Conservation (phyloP, 1,140 invertebrate species). For the Bilobella aurantiaca region DNA sequence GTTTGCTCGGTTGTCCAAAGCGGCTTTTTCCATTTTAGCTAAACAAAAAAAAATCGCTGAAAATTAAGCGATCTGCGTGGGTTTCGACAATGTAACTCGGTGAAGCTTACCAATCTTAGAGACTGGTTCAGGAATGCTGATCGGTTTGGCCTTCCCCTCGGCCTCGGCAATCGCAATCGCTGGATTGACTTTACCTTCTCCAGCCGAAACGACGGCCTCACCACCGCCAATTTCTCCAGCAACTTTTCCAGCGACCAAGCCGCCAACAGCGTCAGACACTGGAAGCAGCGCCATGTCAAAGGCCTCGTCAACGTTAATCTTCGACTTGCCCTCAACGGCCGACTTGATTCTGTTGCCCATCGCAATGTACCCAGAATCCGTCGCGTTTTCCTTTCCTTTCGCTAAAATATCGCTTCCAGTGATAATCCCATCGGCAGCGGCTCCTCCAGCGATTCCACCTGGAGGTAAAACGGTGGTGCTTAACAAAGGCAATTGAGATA, state of each 20-base stretch:
- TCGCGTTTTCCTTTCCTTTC: slow-evolving; percentile 2
- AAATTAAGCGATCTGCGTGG: too few species aligned
- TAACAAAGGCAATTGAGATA: background rate
- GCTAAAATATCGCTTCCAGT: slow-evolving; percentile 19
- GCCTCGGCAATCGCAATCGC: background rate
- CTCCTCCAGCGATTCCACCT: slow-evolving; percentile 14
- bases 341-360: slow-evolving; percentile 1
- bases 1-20: slow-evolving; percentile 16
- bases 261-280: slow-evolving; percentile 7
- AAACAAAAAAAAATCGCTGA: background rate
- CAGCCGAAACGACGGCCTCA: too few species aligned
- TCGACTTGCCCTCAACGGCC: slow-evolving; percentile 9
- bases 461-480: background rate
- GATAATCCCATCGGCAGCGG: slow-evolving; percentile 15
- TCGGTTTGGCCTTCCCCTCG: background rate
- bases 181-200: too few species aligned
- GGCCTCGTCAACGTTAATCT: slow-evolving; percentile 8
- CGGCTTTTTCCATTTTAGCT: slow-evolving; percentile 10
- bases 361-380: slow-evolving; percentile 10
- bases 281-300: slow-evolving; percentile 19
- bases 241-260: background rate
- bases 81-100: too few species aligned
- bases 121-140: background rate
- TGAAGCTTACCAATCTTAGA: background rate
- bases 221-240: background rate